A percentile compares a stretch with the other conserved stretches of the same genome.
phyloP scores from a whole-genome alignment of 2,888 invertebrate species.

The Diaphora mendica region DNA sequence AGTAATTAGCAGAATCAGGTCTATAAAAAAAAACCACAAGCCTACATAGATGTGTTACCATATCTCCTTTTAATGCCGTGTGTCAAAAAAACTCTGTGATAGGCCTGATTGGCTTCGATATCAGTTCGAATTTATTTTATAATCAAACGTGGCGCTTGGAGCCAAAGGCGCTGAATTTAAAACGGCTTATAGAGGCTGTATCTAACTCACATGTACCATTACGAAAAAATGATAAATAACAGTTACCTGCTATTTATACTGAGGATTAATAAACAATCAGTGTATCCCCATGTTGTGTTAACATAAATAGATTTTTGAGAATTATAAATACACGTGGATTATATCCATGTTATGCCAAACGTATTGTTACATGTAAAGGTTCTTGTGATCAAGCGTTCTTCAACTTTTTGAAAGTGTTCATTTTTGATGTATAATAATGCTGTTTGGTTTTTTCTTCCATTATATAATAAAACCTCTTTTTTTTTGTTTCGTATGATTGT shows the following conservation, averaged over 20 bases:
- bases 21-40: neutral
- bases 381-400: slow-evolving; percentile 15
- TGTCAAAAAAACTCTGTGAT: slow-evolving; percentile 4
- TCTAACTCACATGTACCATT: slow-evolving; percentile 31
- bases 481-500: neutral
- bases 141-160: slow-evolving; percentile 39
- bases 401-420: slow-evolving; percentile 9
- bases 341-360: neutral
- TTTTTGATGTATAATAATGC: neutral
- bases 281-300: too few relatives aligned
- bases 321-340: neutral
- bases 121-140: slow-evolving; percentile 27
- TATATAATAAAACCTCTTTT: slow-evolving; percentile 6
- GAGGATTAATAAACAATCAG: neutral
- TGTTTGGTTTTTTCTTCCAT: slow-evolving; percentile 12
- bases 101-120: slow-evolving; percentile 42
- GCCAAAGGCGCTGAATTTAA: slow-evolving; percentile 42
- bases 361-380: slow-evolving; percentile 30
- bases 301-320: neutral
- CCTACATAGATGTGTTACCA: neutral
- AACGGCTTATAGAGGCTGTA: slow-evolving; percentile 24
- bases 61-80: slow-evolving; percentile 6
- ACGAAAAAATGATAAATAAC: slow-evolving; percentile 3
- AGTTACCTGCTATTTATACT: neutral
- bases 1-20: neutral